Evolutionary conservation across 2,888 invertebrate genomes (phyloP), one percentile per base, ranked within the genome.

Genomic region (Tinea trinotella): DNA sequence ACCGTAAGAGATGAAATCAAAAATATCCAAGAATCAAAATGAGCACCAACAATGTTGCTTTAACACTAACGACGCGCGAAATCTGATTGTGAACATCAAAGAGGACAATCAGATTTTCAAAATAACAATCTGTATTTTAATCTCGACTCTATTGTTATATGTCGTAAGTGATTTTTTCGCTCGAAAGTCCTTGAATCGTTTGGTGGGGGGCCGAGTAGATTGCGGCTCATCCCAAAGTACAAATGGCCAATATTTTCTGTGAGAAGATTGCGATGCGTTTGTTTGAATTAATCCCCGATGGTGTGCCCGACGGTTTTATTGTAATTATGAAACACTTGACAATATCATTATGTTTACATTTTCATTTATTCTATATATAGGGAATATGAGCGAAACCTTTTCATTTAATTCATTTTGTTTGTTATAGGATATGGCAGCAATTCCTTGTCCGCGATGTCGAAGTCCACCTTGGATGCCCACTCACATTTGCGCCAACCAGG

Each of bases 401-500:
- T 22, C 22, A 22, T 22, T 22, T 22, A 7, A 4, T 30, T 30
- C 2, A 24, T 24, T 24, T 36, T 35, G 49, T n/a, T 46, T 69
- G 67, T 92, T 90, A 4, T 88, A 95, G 95, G 95, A 73, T 95
- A 96, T 88, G 91, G 93, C 76, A 90, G 93, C 75, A 94, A 95
- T 85, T 89, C 92, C 53, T 78, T 94, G 70, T 89, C 90, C 62
- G 92, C 89, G 60, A 92, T 93, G 91, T 92, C 92, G 62, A 95
- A 95, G 77, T 89, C 93, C 65, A 91, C 93, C 62, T 87, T 96
- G 78, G 96, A 95, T 80, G 93, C 95, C 54, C 95, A 96, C 85
- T 90, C 94, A 69, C 95, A 96, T 87, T 90, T 95, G 65, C 89
- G 95, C 71, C 95, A 95, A 88, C 95, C 95, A 88, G 95, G 95